These are phyloP conservation scores for Glaucomys volans DNA, from an alignment of 2,113 vertebrate species.

Conservation along the genomic window DNA sequence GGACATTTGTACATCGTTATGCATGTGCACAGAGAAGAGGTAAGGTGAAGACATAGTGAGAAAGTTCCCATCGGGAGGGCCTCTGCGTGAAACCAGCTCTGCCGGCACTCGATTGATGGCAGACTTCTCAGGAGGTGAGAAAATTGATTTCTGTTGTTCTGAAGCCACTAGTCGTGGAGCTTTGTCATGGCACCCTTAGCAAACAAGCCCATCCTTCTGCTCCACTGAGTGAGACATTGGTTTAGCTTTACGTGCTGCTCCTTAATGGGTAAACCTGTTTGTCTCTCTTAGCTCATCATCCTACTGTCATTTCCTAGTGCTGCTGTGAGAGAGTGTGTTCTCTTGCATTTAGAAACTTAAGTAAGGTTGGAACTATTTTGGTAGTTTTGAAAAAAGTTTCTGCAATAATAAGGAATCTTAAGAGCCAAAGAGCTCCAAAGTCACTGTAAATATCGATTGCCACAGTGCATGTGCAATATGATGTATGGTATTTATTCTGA, in stretches of 20 bases:
- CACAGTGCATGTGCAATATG: background rate
- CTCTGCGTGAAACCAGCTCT: background rate
- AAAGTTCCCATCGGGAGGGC: background rate
- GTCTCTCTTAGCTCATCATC: background rate
- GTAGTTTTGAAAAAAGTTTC: conserved; percentile 26
- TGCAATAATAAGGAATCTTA: conserved; percentile 31
- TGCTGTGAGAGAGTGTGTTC: background rate
- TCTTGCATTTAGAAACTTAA: conserved; percentile 11
- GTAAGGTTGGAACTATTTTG: background rate
- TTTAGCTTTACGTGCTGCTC: background rate
- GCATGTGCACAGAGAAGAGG: background rate
- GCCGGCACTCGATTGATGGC: background rate
- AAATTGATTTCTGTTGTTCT: background rate
- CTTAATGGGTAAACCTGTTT: background rate
- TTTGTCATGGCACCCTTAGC: background rate
- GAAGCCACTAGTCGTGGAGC: background rate
- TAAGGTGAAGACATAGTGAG: background rate
- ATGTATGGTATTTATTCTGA: background rate
- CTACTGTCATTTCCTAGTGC: background rate
- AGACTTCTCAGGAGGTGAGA: background rate
- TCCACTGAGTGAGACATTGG: background rate
- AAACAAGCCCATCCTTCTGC: background rate
- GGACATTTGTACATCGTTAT: background rate
- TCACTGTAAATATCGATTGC: background rate
- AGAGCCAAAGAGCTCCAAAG: background rate